Base-by-base conservation (phyloP, 2,888 invertebrate genomes). In the Heliothis peltigera region DNA sequence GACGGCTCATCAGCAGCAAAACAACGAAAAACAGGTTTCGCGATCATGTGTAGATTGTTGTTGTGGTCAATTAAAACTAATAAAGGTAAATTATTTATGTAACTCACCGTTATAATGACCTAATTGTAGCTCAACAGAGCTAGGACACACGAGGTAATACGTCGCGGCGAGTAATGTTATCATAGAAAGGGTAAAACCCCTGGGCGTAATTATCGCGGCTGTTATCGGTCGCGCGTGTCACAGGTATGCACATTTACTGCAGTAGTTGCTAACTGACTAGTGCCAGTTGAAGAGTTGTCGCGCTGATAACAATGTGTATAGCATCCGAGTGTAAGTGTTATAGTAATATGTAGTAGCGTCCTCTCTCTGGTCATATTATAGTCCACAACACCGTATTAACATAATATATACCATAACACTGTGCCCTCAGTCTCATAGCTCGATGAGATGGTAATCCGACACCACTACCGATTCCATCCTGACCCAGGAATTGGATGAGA, bases 121-220 rank as follows among this genome's bases (percentile, higher is more conserved):
- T 28, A 28, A 15, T 39, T 42, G 46, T 22, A 42, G 19, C 39
- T 28, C 15, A 44, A 47, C 17, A 59, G 52, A 55, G 28, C 19
- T 59, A 59, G 43, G 43, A 39, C 47, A 55, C 18, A 47, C 19
- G 58, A 19, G 6, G 4, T 42, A 19, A 28, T 43, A 44, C 21
- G 8, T 22, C 35, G 52, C 19, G 49, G 10, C 53, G 18, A 12
- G 55, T 32, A 32, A 32, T 47, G 32, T 54, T 12, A 43, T 28
- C 48, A 18, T 21, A 53, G 21, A 47, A n/a, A 17, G 19, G 63
- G 54, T 55, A 62, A 74, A 74, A 51, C 28, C 75, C 70, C 75
- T 47, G 21, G 10, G 7, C 39, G 18, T 42, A 55, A 28, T 39
- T 5, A 54, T 17, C 4, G 12, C 15, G 67, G 25, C 46, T 19